Evolutionary conservation across 2,888 invertebrate species (phyloP).

Genomic region (Epicampocera succincta): DNA sequence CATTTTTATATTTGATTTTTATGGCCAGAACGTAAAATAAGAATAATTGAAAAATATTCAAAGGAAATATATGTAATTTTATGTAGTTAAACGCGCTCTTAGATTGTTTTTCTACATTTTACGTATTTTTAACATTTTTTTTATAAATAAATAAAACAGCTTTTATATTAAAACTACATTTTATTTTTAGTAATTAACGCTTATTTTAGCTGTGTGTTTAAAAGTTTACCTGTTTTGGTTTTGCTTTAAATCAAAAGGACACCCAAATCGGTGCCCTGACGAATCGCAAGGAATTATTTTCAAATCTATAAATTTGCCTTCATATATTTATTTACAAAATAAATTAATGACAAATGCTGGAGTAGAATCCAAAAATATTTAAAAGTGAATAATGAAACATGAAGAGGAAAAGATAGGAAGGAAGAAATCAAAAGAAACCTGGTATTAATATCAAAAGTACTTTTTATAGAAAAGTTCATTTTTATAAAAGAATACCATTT

Average conservation of each 20-base stretch:
- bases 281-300: not conserved
- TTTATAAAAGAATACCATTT: no score
- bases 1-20: slow-evolving; percentile 13
- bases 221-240: slow-evolving; percentile 4
- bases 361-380: no score
- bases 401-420: no score
- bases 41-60: not conserved
- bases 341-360: no score
- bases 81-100: not conserved
- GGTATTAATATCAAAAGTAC: no score
- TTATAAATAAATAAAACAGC: not conserved
- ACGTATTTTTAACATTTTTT: no score
- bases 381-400: no score
- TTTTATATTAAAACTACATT: no score
- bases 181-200: not conserved
- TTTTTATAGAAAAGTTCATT: no score
- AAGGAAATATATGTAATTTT: not conserved
- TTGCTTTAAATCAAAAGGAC: not conserved
- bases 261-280: not conserved
- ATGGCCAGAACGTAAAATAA: not conserved
- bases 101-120: slow-evolving; percentile 1
- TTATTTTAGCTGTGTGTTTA: slow-evolving; percentile 1
- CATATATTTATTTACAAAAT: no score
- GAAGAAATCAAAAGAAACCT: no score
- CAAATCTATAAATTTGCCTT: not conserved